Base-by-base conservation (phyloP, 2,113 vertebrate species). In the Formicarius rufipectus region DNA sequence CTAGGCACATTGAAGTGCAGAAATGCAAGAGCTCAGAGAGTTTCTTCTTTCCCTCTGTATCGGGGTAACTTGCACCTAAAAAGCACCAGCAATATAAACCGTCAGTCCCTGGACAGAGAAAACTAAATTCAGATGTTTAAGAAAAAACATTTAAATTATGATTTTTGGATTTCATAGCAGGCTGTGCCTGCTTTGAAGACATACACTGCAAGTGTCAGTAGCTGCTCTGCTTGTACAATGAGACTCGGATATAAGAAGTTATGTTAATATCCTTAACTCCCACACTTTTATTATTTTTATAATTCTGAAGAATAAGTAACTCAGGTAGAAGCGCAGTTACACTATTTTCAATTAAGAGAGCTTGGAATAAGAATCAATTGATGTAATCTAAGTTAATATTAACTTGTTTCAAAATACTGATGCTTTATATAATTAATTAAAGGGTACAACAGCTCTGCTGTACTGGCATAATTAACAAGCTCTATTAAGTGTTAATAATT, bases 401-500 rank as follows among this genome's bases (percentile, higher is more conserved):
- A 40, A 50, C 6, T 10, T 63, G 37, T 83, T 93, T 77, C 56
- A 74, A 80, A 83, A 59, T 59, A 68, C 10, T 72, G 24, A n/a
- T 55, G 2, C 1, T 74, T 83, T 71, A 87, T 64, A 22, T 25
- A 68, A 81, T 47, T 72, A 30, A 44, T 67, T 89, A 45, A 83
- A 44, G 19, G 9, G 3, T 59, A 27, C 1, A 1, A 60, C 22
- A 66, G 19, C 9, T 33, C 67, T 73, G n/a, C 39, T 56, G 9
- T 45, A 59, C 33, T 1, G 1, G 66, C 85, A 88, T 80, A 85
- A 85, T 73, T 79, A 83, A 66, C 45, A 85, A 80, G 10, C 7
- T 80, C 55, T 62, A 39, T 75, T 83, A 90, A 94, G 42, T 81
- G 78, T 44, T 93, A 92, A 90, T 77, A 90, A 44, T 86, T 82